Evolutionary conservation across 2,888 invertebrate species (phyloP), one percentile per base, ranked within the genome.

Genomic region (Halictus ligatus): DNA sequence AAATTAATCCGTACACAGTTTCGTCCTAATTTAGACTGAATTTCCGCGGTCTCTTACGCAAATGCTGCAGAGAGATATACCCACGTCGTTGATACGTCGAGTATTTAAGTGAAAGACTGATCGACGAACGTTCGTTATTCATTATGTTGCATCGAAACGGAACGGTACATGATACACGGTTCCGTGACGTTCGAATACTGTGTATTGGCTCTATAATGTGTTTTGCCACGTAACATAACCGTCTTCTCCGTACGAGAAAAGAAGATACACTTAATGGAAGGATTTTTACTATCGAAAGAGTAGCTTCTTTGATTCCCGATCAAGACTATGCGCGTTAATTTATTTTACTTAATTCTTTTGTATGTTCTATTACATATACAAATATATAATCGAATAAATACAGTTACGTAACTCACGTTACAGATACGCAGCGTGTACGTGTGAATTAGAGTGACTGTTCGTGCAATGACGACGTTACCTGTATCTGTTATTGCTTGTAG

Each of bases 281-380:
- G 83, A 78, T 89, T 82, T 86, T 86, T 84, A 84, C 79, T 77
- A 79, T 87, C 81, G 71, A 73, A 79, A 84, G 75, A 40, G 69
- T 84, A 83, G 80, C 84, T 89, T 87, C 88, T 89, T 80, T 78
- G 79, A 85, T 81, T 88, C 81, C 81, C 83, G 82, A 18, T 81
- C 77, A 89, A 88, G 88, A 92, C 87, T 91, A 89, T 81, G 90
- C 85, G 89, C 88, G 92, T 92, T 93, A 93, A 93, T 94, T 94
- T 94, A 94, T 94, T 94, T 93, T 89, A 90, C 91, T 93, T 88
- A 89, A 92, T 94, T 92, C 90, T 94, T 94, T 94, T 94, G 86
- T 94, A 94, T 92, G 93, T 93, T 93, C 91, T 90, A 92, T 93
- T 93, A 92, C 80, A 90, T 92, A 85, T 93, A 71, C 40, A 43